Conservation (phyloP, 2,797 vertebrate species). For the Paguma larvata region DNA sequence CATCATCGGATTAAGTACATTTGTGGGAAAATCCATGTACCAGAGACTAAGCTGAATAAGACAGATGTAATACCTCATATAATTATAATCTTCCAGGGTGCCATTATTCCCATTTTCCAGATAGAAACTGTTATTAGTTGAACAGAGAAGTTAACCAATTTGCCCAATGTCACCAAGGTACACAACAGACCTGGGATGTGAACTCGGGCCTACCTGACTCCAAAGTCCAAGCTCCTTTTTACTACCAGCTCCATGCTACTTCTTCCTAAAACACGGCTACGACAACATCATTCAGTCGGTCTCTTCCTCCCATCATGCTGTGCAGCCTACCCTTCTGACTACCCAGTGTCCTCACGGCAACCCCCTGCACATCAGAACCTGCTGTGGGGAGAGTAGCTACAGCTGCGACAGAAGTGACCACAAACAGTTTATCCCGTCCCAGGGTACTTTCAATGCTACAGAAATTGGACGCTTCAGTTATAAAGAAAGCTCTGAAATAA, state of each 20-base stretch:
- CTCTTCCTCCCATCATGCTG: background rate
- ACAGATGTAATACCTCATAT: background rate
- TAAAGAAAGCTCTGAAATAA: background rate
- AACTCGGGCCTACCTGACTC: background rate
- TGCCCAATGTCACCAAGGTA: background rate
- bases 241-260: background rate
- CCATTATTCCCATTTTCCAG: background rate
- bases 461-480: background rate
- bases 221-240: background rate
- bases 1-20: constrained; percentile 10
- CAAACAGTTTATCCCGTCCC: background rate
- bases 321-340: background rate
- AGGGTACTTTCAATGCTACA: background rate
- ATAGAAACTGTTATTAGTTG: constrained; percentile 46
- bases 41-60: constrained; percentile 22
- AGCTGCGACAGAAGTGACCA: constrained; percentile 36
- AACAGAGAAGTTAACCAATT: constrained; percentile 40
- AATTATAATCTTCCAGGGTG: constrained; percentile 8
- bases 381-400: background rate
- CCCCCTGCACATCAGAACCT: background rate
- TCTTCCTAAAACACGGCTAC: background rate
- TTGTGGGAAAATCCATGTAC: background rate
- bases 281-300: background rate
- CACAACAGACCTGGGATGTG: background rate
- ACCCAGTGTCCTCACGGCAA: background rate